phyloP scores from a whole-genome alignment of 2,113 vertebrate species.

The Numenius arquata region DNA sequence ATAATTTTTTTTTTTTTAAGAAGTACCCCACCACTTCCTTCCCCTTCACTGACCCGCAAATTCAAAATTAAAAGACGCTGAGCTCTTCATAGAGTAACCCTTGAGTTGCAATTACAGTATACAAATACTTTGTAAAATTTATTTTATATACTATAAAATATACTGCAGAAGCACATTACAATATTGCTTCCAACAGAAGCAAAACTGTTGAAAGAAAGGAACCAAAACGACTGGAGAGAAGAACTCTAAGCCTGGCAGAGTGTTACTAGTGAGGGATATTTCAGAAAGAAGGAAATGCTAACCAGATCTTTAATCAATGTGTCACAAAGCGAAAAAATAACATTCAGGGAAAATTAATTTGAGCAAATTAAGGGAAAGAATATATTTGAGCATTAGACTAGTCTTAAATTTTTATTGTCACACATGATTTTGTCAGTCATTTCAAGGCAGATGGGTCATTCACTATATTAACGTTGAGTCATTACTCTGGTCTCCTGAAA shows the following conservation, averaged over 20 bases:
- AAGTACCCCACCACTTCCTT: not conserved
- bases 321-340: not conserved
- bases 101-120: not conserved
- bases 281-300: not conserved
- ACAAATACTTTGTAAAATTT: not conserved
- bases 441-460: not conserved
- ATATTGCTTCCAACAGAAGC: not conserved
- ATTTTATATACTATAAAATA: not conserved
- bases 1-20: not conserved
- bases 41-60: not conserved
- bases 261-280: not conserved
- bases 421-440: not conserved
- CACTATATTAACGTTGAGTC: not conserved
- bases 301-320: not conserved
- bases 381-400: not conserved
- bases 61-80: not conserved
- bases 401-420: not conserved
- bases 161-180: not conserved
- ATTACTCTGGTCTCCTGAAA: not conserved
- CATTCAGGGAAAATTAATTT: not conserved
- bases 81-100: not conserved
- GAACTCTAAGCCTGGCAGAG: not conserved
- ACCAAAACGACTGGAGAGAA: not conserved
- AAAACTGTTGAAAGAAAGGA: not conserved
- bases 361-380: not conserved